phyloP scores from a whole-genome alignment of 2,113 vertebrate genomes.

The Stegastes partitus region DNA sequence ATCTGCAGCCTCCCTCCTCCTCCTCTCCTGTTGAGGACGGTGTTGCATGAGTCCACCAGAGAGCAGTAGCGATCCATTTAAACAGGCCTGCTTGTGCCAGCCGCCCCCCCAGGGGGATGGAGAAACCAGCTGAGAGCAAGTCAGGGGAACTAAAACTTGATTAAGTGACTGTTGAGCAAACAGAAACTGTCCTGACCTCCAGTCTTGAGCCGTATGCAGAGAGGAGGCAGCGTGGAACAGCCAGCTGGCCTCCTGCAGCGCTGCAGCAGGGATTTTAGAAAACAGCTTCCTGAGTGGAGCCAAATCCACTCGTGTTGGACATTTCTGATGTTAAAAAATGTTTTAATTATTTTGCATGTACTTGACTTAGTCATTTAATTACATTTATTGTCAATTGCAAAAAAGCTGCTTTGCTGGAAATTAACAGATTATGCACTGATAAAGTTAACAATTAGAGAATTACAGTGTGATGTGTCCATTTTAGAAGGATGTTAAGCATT shows the following conservation, averaged over 20 bases:
- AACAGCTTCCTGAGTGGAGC: too few species aligned
- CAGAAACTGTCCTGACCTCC: background rate
- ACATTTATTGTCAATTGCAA: too few species aligned
- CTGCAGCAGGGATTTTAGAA: background rate
- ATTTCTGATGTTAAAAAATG: too few species aligned
- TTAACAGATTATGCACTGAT: too few species aligned
- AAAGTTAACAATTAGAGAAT: too few species aligned
- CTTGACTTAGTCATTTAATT: too few species aligned
- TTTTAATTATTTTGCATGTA: too few species aligned
- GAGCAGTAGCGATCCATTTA: slow-evolving; percentile 34
- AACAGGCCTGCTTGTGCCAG: background rate
- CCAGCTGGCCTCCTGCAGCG: background rate
- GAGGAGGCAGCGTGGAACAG: background rate
- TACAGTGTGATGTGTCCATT: too few species aligned
- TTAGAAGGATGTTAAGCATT: too few species aligned
- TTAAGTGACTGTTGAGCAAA: background rate
- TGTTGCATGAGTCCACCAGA: slow-evolving; percentile 48
- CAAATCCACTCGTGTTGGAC: too few species aligned
- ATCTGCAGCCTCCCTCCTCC: background rate
- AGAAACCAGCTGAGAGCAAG: background rate
- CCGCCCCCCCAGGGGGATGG: background rate
- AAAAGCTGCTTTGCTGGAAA: too few species aligned
- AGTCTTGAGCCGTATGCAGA: background rate
- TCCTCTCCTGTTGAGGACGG: background rate
- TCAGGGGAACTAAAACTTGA: slow-evolving; percentile 4